A percentile compares a stretch with the other conserved stretches of the same genome.
Conservation (phyloP, 2,888 invertebrate genomes). For the Sarcophaga subvicina region DNA sequence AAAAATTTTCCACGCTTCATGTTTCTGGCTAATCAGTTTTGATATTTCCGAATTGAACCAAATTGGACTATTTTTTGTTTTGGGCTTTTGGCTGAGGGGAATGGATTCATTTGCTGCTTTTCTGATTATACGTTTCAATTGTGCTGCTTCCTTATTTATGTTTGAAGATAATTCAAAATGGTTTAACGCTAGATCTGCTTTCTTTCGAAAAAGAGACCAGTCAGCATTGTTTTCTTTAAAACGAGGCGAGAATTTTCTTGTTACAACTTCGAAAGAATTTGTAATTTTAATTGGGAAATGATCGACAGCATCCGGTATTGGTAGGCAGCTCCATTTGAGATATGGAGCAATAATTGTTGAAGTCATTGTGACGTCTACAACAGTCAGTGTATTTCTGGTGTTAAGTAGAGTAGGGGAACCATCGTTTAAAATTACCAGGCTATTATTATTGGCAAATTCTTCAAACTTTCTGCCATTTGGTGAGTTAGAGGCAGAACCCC, state of each 20-base stretch:
- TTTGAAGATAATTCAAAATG: no score
- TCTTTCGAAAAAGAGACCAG: background rate
- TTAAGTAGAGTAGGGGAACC: conserved; percentile 5
- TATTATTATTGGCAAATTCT: conserved; percentile 11
- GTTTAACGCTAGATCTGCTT: background rate
- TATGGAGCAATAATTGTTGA: background rate
- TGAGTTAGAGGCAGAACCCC: background rate
- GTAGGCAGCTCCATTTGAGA: background rate
- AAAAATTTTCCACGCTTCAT: conserved; percentile 2
- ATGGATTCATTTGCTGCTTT: no score
- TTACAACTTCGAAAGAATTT: background rate
- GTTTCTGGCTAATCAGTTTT: background rate
- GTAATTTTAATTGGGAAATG: conserved; percentile 35
- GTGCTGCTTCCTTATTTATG: no score
- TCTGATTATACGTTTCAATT: no score
- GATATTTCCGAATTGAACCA: background rate
- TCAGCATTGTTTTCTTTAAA: background rate
- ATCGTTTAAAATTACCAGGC: conserved; percentile 17
- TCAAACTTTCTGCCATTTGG: background rate
- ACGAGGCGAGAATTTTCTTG: conserved; percentile 3
- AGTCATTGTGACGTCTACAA: conserved; percentile 13
- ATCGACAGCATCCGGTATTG: conserved; percentile 16
- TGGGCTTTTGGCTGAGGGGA: background rate
- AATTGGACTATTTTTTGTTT: background rate
- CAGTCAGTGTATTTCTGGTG: conserved; percentile 6